A percentile compares a stretch with the other conserved stretches of the same genome.
phyloP scores from a whole-genome alignment of 2,797 vertebrate species.

The Adelosebastes latens region DNA sequence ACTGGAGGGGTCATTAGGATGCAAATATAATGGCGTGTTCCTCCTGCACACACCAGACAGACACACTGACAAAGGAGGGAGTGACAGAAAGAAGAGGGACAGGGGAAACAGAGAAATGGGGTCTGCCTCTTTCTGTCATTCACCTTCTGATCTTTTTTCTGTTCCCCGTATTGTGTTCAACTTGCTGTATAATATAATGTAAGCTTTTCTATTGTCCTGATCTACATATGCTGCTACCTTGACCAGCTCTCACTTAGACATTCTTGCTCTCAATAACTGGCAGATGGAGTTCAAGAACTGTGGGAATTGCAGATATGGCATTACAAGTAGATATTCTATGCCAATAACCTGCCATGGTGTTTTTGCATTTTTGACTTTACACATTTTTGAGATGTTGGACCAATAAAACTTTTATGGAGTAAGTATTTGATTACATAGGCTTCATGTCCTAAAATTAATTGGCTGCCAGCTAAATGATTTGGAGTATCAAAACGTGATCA shows the following conservation, averaged over 20 bases:
- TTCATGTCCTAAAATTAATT: not conserved
- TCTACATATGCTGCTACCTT: not conserved
- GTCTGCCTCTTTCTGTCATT: conserved; percentile 46
- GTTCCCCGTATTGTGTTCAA: not conserved
- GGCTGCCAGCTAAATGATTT: not conserved
- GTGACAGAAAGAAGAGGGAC: conserved; percentile 51
- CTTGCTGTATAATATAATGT: conserved; percentile 19
- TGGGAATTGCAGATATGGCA: not conserved
- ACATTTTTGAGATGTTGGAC: not conserved
- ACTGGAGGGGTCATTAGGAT: conserved; percentile 84
- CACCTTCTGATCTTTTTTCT: conserved; percentile 40
- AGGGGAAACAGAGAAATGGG: conserved; percentile 18
- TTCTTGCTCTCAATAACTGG: not conserved
- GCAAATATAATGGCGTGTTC: conserved; percentile 81
- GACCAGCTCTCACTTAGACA: not conserved
- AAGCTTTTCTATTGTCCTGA: conserved; percentile 1
- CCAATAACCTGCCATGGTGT: not conserved
- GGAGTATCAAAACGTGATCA: not conserved
- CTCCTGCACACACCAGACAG: conserved; percentile 63
- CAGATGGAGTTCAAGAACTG: not conserved
- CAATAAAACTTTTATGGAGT: not conserved
- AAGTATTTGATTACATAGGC: not conserved
- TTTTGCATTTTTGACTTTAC: not conserved
- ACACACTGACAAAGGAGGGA: conserved; percentile 42
- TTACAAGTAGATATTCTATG: not conserved